Evolutionary conservation across 2,113 vertebrate genomes (phyloP).

Genomic region (Lucifuga dentata): DNA sequence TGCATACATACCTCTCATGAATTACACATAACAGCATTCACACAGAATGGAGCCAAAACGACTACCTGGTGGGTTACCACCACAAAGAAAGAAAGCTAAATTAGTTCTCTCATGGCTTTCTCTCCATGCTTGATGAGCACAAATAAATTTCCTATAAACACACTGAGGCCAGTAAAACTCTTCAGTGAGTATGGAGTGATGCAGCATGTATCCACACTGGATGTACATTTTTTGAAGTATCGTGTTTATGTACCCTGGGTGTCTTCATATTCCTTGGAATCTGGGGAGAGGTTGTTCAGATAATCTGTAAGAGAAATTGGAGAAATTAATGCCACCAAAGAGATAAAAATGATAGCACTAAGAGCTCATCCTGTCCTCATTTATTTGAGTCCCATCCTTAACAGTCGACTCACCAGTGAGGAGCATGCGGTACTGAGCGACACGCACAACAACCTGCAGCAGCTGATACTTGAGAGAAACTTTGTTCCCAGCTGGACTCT

Average conservation of each 20-base stretch:
- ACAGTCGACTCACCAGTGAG: slow-evolving; percentile 88
- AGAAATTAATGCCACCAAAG: slow-evolving; percentile 19
- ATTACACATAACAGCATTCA: slow-evolving; percentile 51
- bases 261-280: slow-evolving; percentile 93
- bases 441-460: slow-evolving; percentile 89
- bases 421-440: slow-evolving; percentile 93
- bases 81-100: slow-evolving; percentile 58
- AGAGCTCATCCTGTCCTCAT: background rate
- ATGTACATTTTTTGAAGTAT: background rate
- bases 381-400: background rate
- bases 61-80: slow-evolving; percentile 34
- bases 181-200: slow-evolving; percentile 20
- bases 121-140: slow-evolving; percentile 52
- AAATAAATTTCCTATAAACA: slow-evolving; percentile 54
- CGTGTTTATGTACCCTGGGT: slow-evolving; percentile 89
- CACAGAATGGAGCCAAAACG: slow-evolving; percentile 46
- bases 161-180: slow-evolving; percentile 39
- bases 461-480: slow-evolving; percentile 88
- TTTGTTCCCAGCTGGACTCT: slow-evolving; percentile 79
- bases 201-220: slow-evolving; percentile 7
- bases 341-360: background rate
- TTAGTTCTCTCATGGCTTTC: slow-evolving; percentile 55
- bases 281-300: slow-evolving; percentile 96
- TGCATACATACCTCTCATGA: slow-evolving; percentile 53
- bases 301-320: slow-evolving; percentile 87